Conservation (phyloP, 1,140 invertebrate species). For the Cherax quadricarinatus region DNA sequence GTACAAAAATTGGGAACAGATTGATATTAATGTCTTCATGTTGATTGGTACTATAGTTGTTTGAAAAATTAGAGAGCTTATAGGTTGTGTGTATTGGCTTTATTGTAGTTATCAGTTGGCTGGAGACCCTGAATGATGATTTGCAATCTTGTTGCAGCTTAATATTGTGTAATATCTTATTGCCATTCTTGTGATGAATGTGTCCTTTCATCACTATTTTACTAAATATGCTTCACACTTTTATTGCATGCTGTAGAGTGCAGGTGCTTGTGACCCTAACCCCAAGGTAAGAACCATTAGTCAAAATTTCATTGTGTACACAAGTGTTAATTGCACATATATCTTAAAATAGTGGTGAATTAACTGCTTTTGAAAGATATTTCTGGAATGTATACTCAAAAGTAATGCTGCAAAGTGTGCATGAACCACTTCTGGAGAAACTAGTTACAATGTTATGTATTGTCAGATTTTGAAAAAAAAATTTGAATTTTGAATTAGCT, state of each 20-base stretch:
- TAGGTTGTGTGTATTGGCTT: too few species aligned
- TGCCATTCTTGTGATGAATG: not conserved
- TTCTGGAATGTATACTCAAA: not conserved
- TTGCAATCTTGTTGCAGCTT: too few species aligned
- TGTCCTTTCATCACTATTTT: not conserved
- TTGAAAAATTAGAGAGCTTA: too few species aligned
- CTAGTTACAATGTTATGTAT: too few species aligned
- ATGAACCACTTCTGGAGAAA: not conserved
- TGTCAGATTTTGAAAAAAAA: too few species aligned
- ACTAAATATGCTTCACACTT: constrained; percentile 7
- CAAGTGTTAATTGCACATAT: not conserved
- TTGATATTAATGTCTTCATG: too few species aligned
- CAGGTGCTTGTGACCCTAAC: constrained; percentile 39
- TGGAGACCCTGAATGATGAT: too few species aligned
- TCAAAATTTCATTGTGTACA: not conserved
- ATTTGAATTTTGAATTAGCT: too few species aligned
- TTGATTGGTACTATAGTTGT: too few species aligned
- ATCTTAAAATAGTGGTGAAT: not conserved
- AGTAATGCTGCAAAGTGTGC: not conserved
- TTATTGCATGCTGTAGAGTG: constrained; percentile 51
- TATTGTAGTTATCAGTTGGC: too few species aligned
- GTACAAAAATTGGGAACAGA: too few species aligned
- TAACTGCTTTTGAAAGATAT: not conserved
- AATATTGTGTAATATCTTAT: too few species aligned
- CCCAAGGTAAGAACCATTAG: constrained; percentile 43